Conservation (phyloP, 2,888 invertebrate species). For the Lepidocyrtoides sp. region DNA sequence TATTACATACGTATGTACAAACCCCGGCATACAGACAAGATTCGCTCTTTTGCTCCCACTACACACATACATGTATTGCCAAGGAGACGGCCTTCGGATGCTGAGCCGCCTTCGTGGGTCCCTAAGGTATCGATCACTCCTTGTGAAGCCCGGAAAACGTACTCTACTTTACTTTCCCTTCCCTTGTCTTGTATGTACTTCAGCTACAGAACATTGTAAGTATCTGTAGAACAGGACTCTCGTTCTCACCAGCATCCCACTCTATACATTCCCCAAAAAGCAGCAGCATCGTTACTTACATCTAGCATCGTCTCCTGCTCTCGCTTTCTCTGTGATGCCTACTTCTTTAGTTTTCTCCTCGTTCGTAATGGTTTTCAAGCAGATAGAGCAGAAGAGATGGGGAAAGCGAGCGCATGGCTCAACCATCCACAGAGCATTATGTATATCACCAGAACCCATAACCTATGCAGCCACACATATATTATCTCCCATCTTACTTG, state of each 20-base stretch:
- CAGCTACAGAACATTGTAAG: background rate
- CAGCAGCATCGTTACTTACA: slow-evolving; percentile 30
- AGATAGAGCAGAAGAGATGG: slow-evolving; percentile 42
- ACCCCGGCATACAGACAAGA: slow-evolving; percentile 75
- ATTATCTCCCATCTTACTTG: slow-evolving; percentile 65
- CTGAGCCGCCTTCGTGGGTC: slow-evolving; percentile 85
- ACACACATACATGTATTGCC: slow-evolving; percentile 80
- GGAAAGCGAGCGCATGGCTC: slow-evolving; percentile 76
- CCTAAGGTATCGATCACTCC: slow-evolving; percentile 85
- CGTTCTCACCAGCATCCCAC: slow-evolving; percentile 4
- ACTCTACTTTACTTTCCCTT: slow-evolving; percentile 68
- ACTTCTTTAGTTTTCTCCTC: slow-evolving; percentile 37
- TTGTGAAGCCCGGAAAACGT: slow-evolving; percentile 78
- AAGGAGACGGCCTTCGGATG: slow-evolving; percentile 86
- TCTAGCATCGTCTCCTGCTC: background rate
- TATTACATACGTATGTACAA: slow-evolving; percentile 28
- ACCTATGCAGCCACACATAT: slow-evolving; percentile 73
- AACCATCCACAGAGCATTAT: slow-evolving; percentile 69
- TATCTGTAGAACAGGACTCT: slow-evolving; percentile 17
- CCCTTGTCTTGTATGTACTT: slow-evolving; percentile 46
- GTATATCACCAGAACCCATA: slow-evolving; percentile 66
- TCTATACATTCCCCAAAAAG: slow-evolving; percentile 13
- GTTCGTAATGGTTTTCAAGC: slow-evolving; percentile 37
- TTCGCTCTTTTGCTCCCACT: background rate
- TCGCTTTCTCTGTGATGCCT: slow-evolving; percentile 36